Evolutionary conservation across 2,888 invertebrate genomes (phyloP), one percentile per base, ranked within the genome.

Genomic region (Pseudococcus viburni): DNA sequence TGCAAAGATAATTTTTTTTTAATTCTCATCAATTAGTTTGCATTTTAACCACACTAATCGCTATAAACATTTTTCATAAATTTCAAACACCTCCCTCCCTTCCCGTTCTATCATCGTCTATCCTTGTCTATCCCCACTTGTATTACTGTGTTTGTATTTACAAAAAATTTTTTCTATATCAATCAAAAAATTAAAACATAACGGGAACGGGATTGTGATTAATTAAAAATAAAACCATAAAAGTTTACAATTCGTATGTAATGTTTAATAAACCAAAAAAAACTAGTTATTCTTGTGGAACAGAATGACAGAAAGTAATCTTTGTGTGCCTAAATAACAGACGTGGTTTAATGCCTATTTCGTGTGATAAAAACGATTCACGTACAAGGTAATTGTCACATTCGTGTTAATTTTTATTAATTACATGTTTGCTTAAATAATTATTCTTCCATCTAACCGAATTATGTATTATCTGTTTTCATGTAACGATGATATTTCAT

Each of bases 401-500:
- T 68, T 68, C 64, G 8, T 64, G 4, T 8, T 2, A 19, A 26
- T 73, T 33, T 22, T 17, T 15, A 33, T 33, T n/a, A 59, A 33
- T 33, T 33, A 33, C 26, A 33, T 33, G 26, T 33, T 33, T 33
- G 26, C 26, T 2, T 2, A 33, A 33, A 33, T 3, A 59, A 17
- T 22, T 22, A 22, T 64, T 64, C 9, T 19, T 22, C 22, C 1
- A 22, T 22, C 64, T 64, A 64, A 64, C 22, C 6, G 8, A 64
- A 22, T 22, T 19, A 9, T 64, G 59, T 64, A 68, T 68, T 1
- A 17, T 73, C 17, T 83, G 9, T 83, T 83, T 83, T 46, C 42
- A 83, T 83, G 80, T 83, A 46, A 15, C 46, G 17, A 19, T 83
- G 80, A 46, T 19, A 26, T 83, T 83, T 46, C 80, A 83, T 46